phyloP scores from a whole-genome alignment of 2,113 vertebrate genomes.

The Aythya baeri region DNA sequence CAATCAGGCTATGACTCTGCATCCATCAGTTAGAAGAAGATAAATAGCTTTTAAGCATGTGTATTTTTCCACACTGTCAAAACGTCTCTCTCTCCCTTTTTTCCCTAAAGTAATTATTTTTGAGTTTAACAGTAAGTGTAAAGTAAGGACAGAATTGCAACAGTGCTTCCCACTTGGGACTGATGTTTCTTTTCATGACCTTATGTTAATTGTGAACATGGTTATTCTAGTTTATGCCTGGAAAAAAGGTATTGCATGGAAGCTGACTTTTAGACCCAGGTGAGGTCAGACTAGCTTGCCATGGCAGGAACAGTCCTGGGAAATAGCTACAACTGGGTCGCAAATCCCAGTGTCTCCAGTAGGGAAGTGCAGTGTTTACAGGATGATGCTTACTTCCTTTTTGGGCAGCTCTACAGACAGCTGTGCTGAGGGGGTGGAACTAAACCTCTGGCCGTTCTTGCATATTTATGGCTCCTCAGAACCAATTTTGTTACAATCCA shows the following conservation, averaged over 20 bases:
- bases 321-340: neutral
- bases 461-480: neutral
- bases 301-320: neutral
- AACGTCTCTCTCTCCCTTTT: neutral
- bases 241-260: neutral
- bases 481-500: neutral
- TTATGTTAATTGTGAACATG: neutral
- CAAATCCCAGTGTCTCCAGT: constrained; percentile 15
- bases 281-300: neutral
- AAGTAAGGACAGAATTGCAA: neutral
- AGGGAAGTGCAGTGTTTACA: constrained; percentile 40
- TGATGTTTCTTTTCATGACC: neutral
- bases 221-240: neutral
- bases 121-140: neutral
- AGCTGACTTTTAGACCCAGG: neutral
- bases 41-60: neutral
- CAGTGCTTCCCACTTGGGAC: neutral
- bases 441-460: constrained; percentile 8
- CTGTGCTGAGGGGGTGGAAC: constrained; percentile 58
- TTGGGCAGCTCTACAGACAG: constrained; percentile 54
- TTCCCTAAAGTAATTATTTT: neutral
- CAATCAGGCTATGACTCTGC: constrained; percentile 7
- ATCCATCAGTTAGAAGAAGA: neutral
- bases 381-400: constrained; percentile 29
- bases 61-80: neutral